Evolutionary conservation across 2,113 vertebrate species (phyloP).

Genomic region (Dicrurus megarhynchus): DNA sequence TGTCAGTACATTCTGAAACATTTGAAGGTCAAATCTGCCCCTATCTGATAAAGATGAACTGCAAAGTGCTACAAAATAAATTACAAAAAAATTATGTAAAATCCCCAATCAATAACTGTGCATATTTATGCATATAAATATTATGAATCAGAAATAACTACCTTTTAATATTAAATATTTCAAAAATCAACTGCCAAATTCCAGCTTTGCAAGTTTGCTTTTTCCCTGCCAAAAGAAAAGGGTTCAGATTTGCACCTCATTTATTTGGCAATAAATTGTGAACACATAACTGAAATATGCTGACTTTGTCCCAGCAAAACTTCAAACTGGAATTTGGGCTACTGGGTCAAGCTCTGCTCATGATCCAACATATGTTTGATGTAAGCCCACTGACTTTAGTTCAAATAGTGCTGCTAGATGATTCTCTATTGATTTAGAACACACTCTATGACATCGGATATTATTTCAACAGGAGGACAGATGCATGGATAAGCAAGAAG

Average conservation of each 20-base stretch:
- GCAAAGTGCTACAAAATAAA: conserved; percentile 61
- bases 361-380: neutral
- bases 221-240: neutral
- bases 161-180: conserved; percentile 2
- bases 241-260: neutral
- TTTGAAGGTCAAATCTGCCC: conserved; percentile 45
- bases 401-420: neutral
- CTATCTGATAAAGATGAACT: conserved; percentile 59
- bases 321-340: neutral
- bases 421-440: neutral
- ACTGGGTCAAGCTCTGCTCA: neutral
- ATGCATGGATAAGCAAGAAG: neutral
- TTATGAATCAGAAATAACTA: neutral
- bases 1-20: conserved; percentile 58
- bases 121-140: conserved; percentile 24
- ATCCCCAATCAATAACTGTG: conserved; percentile 16
- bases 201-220: neutral
- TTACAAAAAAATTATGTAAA: neutral
- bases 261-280: neutral
- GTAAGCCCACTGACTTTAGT: conserved; percentile 43
- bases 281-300: neutral
- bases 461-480: neutral
- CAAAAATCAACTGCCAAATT: conserved; percentile 21
- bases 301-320: neutral
- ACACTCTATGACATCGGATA: neutral